Conservation (phyloP, 2,888 invertebrate species). For the Spodoptera picta region DNA sequence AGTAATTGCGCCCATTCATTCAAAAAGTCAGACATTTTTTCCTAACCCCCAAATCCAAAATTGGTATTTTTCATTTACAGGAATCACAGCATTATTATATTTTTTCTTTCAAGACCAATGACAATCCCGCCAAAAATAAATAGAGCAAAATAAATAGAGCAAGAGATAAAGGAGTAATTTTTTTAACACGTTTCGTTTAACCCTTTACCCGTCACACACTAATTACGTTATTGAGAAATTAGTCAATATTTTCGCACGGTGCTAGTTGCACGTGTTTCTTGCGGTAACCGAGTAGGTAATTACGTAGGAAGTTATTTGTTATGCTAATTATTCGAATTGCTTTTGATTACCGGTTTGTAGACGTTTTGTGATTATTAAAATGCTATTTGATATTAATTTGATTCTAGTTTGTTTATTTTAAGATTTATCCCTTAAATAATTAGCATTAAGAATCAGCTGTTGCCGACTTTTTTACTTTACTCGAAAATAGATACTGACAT, state of each 20-base stretch:
- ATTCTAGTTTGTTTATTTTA: conserved; percentile 10
- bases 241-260: conserved; percentile 80
- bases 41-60: no score
- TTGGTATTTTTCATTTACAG: no score
- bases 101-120: conserved; percentile 5
- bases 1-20: no score
- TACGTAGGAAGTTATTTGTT: conserved; percentile 64
- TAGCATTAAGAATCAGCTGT: neutral
- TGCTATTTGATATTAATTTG: conserved; percentile 52
- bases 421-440: conserved; percentile 4
- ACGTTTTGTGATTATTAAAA: conserved; percentile 1
- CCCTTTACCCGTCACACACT: conserved; percentile 63
- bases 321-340: conserved; percentile 54
- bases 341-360: conserved; percentile 31
- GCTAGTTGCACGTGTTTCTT: conserved; percentile 65
- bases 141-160: no score
- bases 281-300: conserved; percentile 76
- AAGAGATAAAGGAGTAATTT: conserved; percentile 52
- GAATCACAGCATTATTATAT: no score
- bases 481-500: no score
- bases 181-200: conserved; percentile 55
- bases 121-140: conserved; percentile 32
- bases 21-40: no score
- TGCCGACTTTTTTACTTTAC: no score
- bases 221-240: conserved; percentile 81